Evolutionary conservation across 2,797 vertebrate species (phyloP).

Genomic region (Gambelia wislizenii): DNA sequence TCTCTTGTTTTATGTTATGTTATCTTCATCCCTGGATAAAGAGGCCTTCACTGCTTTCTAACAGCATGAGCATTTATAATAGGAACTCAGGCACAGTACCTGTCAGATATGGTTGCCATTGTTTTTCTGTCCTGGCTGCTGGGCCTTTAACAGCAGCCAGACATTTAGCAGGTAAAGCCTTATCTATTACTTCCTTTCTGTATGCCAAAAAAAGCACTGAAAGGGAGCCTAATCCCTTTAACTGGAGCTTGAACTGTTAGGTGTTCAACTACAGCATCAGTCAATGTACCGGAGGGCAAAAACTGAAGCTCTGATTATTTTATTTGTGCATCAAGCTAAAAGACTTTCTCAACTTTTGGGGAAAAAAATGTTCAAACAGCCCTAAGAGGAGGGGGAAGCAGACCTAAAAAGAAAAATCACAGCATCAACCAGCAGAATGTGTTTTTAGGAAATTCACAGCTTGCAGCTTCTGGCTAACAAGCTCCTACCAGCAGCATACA

Average conservation of each 20-base stretch:
- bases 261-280: too few relatives aligned
- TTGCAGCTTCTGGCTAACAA: slow-evolving; percentile 42
- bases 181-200: neutral
- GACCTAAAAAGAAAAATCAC: slow-evolving; percentile 24
- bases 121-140: neutral
- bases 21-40: neutral
- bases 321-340: neutral
- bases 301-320: neutral
- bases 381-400: slow-evolving; percentile 31
- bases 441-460: slow-evolving; percentile 32
- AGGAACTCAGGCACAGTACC: neutral
- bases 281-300: neutral
- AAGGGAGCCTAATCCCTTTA: neutral
- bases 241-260: neutral
- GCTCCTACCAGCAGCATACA: slow-evolving; percentile 24
- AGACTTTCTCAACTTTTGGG: neutral
- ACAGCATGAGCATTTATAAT: neutral
- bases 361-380: neutral
- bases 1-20: neutral
- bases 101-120: neutral
- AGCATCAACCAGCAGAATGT: slow-evolving; percentile 32
- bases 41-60: neutral
- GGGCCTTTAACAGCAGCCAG: neutral
- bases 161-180: neutral
- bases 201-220: neutral